phyloP scores from a whole-genome alignment of 2,113 vertebrate species.

The Chrysochloris asiatica region DNA sequence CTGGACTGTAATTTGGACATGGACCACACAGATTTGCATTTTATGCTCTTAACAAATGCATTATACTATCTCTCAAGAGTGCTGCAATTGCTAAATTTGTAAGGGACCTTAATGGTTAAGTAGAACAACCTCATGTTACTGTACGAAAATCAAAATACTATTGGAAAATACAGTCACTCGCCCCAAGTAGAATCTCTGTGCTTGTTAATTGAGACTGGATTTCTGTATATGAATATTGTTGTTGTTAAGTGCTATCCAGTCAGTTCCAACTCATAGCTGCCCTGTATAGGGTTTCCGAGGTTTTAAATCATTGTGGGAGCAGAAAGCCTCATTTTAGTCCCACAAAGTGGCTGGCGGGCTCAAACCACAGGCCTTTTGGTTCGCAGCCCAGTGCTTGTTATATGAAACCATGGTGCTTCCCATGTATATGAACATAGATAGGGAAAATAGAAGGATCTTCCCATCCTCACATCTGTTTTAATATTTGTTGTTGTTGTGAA shows the following conservation, averaged over 20 bases:
- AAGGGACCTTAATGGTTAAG: neutral
- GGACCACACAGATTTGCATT: neutral
- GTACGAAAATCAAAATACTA: neutral
- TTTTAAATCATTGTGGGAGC: too few relatives aligned
- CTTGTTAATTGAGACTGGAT: neutral
- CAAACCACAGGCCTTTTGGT: too few relatives aligned
- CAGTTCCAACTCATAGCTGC: too few relatives aligned
- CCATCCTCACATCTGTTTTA: too few relatives aligned
- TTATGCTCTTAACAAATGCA: neutral
- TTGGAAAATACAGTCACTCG: neutral
- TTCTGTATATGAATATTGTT: too few relatives aligned
- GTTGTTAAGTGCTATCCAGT: too few relatives aligned
- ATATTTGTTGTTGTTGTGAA: too few relatives aligned
- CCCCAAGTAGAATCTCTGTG: neutral
- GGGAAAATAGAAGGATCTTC: neutral
- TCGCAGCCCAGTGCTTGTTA: too few relatives aligned
- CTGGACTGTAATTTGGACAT: neutral
- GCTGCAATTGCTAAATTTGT: neutral
- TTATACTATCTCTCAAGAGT: neutral
- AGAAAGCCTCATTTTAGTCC: too few relatives aligned
- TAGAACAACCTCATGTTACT: neutral
- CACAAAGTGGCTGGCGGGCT: too few relatives aligned
- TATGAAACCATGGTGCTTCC: too few relatives aligned
- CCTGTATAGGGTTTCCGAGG: too few relatives aligned
- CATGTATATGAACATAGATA: neutral